Evolutionary conservation across 2,888 invertebrate genomes (phyloP).

Genomic region (Mimas tiliae): DNA sequence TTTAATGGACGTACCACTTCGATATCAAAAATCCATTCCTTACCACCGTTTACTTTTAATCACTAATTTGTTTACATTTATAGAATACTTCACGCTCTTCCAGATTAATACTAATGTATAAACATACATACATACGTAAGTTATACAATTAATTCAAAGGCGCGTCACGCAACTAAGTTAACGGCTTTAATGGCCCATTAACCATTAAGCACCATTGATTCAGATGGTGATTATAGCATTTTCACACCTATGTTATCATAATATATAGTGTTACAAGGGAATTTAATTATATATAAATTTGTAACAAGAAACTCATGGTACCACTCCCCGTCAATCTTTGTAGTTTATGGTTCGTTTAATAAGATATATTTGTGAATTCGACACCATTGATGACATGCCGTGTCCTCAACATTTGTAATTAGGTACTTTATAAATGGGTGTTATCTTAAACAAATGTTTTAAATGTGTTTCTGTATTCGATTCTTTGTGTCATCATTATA

Average conservation of each 20-base stretch:
- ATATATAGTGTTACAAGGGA: slow-evolving; percentile 56
- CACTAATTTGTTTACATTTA: slow-evolving; percentile 5
- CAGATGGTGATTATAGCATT: slow-evolving; percentile 53
- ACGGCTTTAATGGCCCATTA: slow-evolving; percentile 54
- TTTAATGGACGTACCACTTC: not conserved
- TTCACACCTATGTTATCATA: slow-evolving; percentile 59
- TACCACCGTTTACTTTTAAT: not conserved
- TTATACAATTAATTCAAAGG: slow-evolving; percentile 24
- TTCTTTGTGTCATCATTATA: too few species aligned
- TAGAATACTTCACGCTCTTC: slow-evolving; percentile 5
- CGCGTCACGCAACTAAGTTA: slow-evolving; percentile 34
- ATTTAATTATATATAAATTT: slow-evolving; percentile 67
- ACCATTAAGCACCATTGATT: slow-evolving; percentile 48
- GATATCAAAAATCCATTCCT: slow-evolving; percentile 5
- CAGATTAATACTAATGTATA: slow-evolving; percentile 17
- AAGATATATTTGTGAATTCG: slow-evolving; percentile 21
- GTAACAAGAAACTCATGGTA: slow-evolving; percentile 57
- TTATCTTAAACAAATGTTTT: not conserved
- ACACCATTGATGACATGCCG: slow-evolving; percentile 6
- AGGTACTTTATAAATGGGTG: not conserved
- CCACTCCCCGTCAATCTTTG: slow-evolving; percentile 39
- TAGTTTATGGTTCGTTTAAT: slow-evolving; percentile 10
- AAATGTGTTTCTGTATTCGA: too few species aligned
- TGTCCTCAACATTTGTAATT: not conserved
- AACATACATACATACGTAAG: slow-evolving; percentile 17